Base-by-base conservation (phyloP, 2,113 vertebrate species). In the Hepsetus odoe region DNA sequence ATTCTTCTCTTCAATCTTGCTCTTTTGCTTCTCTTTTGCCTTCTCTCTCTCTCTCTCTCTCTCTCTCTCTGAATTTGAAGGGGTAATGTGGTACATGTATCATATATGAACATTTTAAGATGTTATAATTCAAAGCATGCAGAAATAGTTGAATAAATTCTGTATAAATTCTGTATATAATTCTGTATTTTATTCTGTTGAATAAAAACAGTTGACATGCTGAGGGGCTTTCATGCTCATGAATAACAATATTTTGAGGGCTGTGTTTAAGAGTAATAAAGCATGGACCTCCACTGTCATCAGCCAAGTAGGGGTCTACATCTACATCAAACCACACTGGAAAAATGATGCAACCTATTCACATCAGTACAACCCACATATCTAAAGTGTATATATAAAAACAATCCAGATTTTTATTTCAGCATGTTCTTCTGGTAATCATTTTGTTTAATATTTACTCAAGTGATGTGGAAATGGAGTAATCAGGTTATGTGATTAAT, bases 71-170 rank as follows among this genome's bases (percentile, higher is more conserved):
- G 75, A 86, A 87, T 84, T 22, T 44, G 3, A 30, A 42, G 49
- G 24, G 26, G 82, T 87, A 91, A 89, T 86, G 84, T 85, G 69
- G 81, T 83, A 85, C 84, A 86, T 87, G 86, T 86, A 83, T 77
- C 84, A 86, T 86, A 86, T 86, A 84, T 76, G 86, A 90, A 88
- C 87, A 84, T 86, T 84, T 84, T 86, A 92, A 90, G 90, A 88
- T 85, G 83, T 87, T 84, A 88, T 88, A 90, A 89, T 87, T 79
- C 82, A 55, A 0, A 65, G 82, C 79, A 77, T 68, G 84, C 82
- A 82, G 87, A 82, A 86, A 76, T 72, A 80, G 86, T 84, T 76
- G 79, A 76, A 85, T 88, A 87, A 87, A 89, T 90, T 91, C 86
- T 86, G n/a, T n/a, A n/a, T n/a, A n/a, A n/a, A n/a, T n/a, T n/a